Base-by-base conservation (phyloP, 2,113 vertebrate genomes). In the Neolamprologus toae region DNA sequence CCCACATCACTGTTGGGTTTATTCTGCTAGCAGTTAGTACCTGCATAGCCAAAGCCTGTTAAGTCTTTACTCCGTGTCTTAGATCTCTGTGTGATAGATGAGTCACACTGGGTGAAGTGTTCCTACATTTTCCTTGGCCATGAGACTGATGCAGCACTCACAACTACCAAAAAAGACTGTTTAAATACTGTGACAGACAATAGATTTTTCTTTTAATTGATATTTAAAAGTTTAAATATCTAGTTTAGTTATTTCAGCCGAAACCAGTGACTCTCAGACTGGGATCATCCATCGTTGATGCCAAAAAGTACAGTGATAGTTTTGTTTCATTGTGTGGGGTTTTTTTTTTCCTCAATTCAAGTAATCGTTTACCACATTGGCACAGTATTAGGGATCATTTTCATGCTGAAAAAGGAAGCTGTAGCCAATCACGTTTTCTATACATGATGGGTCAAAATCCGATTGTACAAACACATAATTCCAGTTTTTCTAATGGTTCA, bases 301-400 rank as follows among this genome's bases (percentile, higher is more conserved):
- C 59, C 35, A 13, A 68, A 68, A 68, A 40, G 61, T 66, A n/a
- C 61, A 35, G 61, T 66, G 0, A 63, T 35, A 63, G 9, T 63
- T 35, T 63, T 23, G 35, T 21, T 71, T 40, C n/a, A 42, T 6
- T 42, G 11, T 9, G 63, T 68, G 17, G 6, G 26, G 4, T 12
- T 11, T 21, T 0, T 16, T 16, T 16, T 2, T 0, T 8, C 8
- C 0, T 31, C 8, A 16, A 61, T n/a, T 35, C 31, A 66, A 19
- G 61, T 66, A 7, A 0, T 11, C 31, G 7, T 66, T 68, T 40
- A 21, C 35, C 7, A 13, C 19, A 14, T 14, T 68, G 7, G 19
- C 35, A 68, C n/a, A 40, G 35, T 68, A 4, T 40, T 68, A 4
- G 63, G 33, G 19, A 40, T 0, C 63, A 40, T 40, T 68, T 37